phyloP scores from a whole-genome alignment of 2,797 vertebrate genomes.

The Salarias fasciatus region DNA sequence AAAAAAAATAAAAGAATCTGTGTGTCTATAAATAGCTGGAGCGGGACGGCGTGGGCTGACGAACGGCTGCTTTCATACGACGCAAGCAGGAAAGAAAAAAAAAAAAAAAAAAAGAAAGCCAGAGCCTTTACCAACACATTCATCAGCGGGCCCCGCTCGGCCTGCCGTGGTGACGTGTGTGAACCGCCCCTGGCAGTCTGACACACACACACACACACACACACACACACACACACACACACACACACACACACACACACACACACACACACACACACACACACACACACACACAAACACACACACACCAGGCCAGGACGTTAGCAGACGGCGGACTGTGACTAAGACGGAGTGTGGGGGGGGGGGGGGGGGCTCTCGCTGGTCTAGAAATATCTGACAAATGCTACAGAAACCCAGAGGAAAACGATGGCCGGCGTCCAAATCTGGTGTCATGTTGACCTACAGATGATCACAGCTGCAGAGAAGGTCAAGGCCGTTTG shows the following conservation, averaged over 20 bases:
- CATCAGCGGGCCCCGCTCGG: constrained; percentile 54
- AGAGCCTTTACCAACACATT: constrained; percentile 54
- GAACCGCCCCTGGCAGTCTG: constrained; percentile 46
- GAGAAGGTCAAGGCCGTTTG: neutral
- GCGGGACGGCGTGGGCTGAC: constrained; percentile 56
- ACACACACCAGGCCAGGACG: too few species aligned
- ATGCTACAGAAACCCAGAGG: constrained; percentile 5
- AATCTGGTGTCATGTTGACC: neutral
- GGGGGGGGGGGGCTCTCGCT: constrained; percentile 4
- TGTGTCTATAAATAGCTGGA: constrained; percentile 73
- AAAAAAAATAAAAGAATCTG: constrained; percentile 34
- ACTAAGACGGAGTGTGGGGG: constrained; percentile 59
- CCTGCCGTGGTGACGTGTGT: constrained; percentile 57
- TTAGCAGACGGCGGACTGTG: constrained; percentile 1
- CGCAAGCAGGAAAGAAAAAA: constrained; percentile 47
- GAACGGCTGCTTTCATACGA: constrained; percentile 60
- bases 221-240: constrained; percentile 55
- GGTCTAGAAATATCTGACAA: neutral
- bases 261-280: constrained; percentile 59
- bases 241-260: constrained; percentile 63
- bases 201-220: constrained; percentile 63
- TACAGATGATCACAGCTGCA: neutral
- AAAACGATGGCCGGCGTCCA: neutral
- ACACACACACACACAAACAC: constrained; percentile 60
- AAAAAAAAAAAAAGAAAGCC: too few species aligned